Base-by-base conservation (phyloP, 2,797 vertebrate species). In the Hippopotamyrus pictus region DNA sequence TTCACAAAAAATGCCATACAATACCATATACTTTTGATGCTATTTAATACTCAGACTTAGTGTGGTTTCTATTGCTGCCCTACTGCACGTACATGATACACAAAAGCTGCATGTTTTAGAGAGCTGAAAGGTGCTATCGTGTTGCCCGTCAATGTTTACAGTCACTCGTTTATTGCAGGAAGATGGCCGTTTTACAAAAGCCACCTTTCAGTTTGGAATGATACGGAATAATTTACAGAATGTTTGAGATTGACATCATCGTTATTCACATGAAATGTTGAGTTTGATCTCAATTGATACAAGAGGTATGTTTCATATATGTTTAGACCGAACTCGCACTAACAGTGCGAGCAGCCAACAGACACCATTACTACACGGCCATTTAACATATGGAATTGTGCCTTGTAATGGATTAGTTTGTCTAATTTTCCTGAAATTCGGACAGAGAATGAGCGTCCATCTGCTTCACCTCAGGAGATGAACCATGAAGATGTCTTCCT, bases 11-110 rank as follows among this genome's bases (percentile, higher is more conserved):
- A 86, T 86, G 48, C 29, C 85, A 53, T 86, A 29, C 51, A 51
- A 57, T 57, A 86, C 85, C 85, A 53, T 86, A 57, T 86, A 86
- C 50, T 86, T 86, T 57, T 86, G 51, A 33, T 57, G 85, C 14
- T 86, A 86, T 57, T 86, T 86, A 57, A 86, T 86, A 86, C 50
- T 53, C 51, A 17, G 50, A 53, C 11, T 50, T 46, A 11, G n/a
- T 50, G 33, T 79, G 73, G 14, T 44, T 86, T 57, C 54, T 86
- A 86, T 19, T 57, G 51, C 17, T 9, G 46, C 51, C 14, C 85
- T 54, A 50, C 22, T 86, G 51, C 6, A 57, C 85, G 41, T 57
- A 84, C 3, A 14, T 48, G 82, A 84, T 12, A 84, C n/a, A 84
- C 82, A 84, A 84, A 50, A 84, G 82, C 82, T 29, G 44, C 46